phyloP scores from a whole-genome alignment of 2,797 vertebrate species.

The Pogoniulus pusillus region DNA sequence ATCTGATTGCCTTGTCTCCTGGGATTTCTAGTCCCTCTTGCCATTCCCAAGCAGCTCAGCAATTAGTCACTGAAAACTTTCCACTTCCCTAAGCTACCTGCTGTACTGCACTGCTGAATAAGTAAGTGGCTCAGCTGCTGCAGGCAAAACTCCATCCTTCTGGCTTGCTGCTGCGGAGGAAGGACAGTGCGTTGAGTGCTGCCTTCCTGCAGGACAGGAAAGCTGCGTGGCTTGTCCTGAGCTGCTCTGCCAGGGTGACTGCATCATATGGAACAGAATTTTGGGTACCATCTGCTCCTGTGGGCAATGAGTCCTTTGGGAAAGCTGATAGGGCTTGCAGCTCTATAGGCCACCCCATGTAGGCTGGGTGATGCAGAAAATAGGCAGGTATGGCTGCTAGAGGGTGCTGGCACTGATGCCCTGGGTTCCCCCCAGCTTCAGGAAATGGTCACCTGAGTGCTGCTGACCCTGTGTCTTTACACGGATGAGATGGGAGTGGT shows the following conservation, averaged over 20 bases:
- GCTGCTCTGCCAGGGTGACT: neutral
- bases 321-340: neutral
- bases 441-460: neutral
- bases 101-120: constrained; percentile 34
- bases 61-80: constrained; percentile 57
- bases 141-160: constrained; percentile 13
- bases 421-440: neutral
- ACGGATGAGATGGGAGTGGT: neutral
- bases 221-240: neutral
- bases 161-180: neutral
- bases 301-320: neutral
- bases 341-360: neutral
- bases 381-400: neutral
- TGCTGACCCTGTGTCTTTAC: neutral
- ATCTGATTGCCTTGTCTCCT: neutral
- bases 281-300: neutral
- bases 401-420: neutral
- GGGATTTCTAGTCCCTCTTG: constrained; percentile 27
- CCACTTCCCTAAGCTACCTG: constrained; percentile 45
- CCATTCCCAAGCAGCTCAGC: constrained; percentile 43
- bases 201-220: neutral
- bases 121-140: constrained; percentile 26
- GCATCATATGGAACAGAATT: neutral
- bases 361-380: neutral
- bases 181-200: neutral